These are phyloP conservation scores for Drosophila setifemur DNA, from an alignment of 1,140 invertebrate genomes.

Conservation along the genomic window DNA sequence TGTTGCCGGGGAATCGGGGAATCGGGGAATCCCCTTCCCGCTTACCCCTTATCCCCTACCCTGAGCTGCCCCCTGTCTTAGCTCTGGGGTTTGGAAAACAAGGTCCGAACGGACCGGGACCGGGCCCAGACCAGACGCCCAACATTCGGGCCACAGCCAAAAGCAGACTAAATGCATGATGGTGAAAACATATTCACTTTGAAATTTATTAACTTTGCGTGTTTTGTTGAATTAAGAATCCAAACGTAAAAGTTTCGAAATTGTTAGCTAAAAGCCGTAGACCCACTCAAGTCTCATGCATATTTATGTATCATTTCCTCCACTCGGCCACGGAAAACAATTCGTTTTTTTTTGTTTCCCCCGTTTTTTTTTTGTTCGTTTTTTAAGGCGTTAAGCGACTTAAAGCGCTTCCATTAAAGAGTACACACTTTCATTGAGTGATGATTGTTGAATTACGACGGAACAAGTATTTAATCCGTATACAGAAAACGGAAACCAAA, in stretches of 20 bases:
- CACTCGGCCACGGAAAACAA: conserved; percentile 4
- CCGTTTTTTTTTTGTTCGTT: background rate
- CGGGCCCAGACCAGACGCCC: conserved; percentile 44
- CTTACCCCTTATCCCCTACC: background rate
- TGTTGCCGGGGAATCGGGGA: background rate
- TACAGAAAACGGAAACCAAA: background rate
- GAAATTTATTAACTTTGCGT: conserved; percentile 80
- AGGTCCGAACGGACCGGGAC: conserved; percentile 15
- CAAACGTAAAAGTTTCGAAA: conserved; percentile 75
- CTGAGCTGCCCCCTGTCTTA: background rate
- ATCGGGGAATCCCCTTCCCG: background rate
- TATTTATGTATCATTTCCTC: conserved; percentile 48
- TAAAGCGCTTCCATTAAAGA: conserved; percentile 45
- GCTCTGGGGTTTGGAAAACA: too few species aligned
- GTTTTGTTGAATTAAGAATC: conserved; percentile 76
- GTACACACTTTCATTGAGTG: conserved; percentile 33
- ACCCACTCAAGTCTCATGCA: conserved; percentile 56
- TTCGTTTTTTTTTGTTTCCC: conserved; percentile 3
- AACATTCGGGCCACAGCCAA: conserved; percentile 27
- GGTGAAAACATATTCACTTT: conserved; percentile 79
- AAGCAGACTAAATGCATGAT: conserved; percentile 72
- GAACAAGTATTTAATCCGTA: conserved; percentile 16
- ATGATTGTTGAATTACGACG: conserved; percentile 31
- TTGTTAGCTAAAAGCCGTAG: conserved; percentile 60
- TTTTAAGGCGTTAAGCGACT: conserved; percentile 14